Evolutionary conservation across 2,113 vertebrate genomes (phyloP), one percentile per base, ranked within the genome.

Genomic region (Vimba vimba): DNA sequence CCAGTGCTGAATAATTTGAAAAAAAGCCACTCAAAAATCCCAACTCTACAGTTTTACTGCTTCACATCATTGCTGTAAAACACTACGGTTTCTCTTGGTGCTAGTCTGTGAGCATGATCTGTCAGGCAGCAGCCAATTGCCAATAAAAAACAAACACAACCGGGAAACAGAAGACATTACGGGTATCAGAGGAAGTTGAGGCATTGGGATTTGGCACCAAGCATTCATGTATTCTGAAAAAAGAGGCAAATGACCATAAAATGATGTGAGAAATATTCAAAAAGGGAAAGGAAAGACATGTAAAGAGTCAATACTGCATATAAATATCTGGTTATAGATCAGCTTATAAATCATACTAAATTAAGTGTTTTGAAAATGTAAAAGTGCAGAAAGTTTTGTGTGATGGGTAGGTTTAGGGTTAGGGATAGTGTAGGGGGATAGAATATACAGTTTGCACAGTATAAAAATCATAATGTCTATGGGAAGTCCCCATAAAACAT

Each of bases 201-300:
- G 92, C 92, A 94, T 87, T 87, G 79, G 62, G 89, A 91, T 92
- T 88, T 87, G 91, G 89, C 91, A 88, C 86, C 89, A 86, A 93
- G 87, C 86, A 82, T 90, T 95, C 93, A 88, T 90, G 92, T 92
- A 95, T 95, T 95, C 95, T 96, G 93, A 50, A 94, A 95, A 91
- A 91, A 95, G 88, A 94, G 90, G 86, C 73, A 95, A 10, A 92
- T 73, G 43, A 93, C 60, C 90, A 83, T 13, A 33, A 73, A 25
- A 82, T 12, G 3, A n/a, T 84, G 52, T 57, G 50, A 69, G 21
- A 36, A 68, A 23, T 68, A 36, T 69, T 69, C 11, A 50, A 69
- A 55, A 27, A 43, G 12, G 12, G 21, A 25, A 50, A 11, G 33
- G 33, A 60, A n/a, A 36, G 52, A 78, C 27, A 23, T 71, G 68